These are phyloP conservation scores for Neogale vison DNA, from an alignment of 2,113 vertebrate genomes.

Conservation along the genomic window DNA sequence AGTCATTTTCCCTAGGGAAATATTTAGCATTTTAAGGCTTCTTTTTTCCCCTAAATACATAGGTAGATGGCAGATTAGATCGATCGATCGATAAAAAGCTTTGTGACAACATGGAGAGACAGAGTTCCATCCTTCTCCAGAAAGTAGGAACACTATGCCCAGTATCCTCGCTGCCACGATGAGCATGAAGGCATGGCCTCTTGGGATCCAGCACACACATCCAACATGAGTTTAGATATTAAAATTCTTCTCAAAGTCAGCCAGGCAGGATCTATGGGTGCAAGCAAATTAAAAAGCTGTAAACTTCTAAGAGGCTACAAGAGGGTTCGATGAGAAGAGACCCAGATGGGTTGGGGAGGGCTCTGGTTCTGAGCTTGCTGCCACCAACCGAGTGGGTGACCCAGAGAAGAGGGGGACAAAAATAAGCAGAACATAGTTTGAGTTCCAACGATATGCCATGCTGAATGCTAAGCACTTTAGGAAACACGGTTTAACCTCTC, in stretches of 20 bases:
- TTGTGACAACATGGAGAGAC: neutral
- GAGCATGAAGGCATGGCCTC: neutral
- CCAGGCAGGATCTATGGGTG: neutral
- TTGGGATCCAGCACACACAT: accelerated
- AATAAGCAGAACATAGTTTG: neutral
- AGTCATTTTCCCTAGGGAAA: neutral
- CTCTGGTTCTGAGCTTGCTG: neutral
- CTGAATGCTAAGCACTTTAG: neutral
- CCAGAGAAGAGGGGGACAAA: too few relatives aligned
- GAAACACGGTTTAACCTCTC: neutral
- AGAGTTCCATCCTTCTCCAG: neutral
- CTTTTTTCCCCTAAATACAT: neutral
- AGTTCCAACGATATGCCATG: too few relatives aligned
- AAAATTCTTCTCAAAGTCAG: neutral
- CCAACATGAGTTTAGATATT: neutral
- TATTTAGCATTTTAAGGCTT: neutral
- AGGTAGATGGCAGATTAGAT: neutral
- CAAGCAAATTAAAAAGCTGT: neutral
- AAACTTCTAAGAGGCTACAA: neutral
- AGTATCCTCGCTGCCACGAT: neutral
- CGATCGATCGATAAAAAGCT: neutral
- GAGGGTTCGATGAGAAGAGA: neutral
- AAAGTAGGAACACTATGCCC: neutral
- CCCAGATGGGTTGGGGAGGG: neutral
- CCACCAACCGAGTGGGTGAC: neutral